Evolutionary conservation across 2,113 vertebrate species (phyloP).

Genomic region (Cololabis saira): DNA sequence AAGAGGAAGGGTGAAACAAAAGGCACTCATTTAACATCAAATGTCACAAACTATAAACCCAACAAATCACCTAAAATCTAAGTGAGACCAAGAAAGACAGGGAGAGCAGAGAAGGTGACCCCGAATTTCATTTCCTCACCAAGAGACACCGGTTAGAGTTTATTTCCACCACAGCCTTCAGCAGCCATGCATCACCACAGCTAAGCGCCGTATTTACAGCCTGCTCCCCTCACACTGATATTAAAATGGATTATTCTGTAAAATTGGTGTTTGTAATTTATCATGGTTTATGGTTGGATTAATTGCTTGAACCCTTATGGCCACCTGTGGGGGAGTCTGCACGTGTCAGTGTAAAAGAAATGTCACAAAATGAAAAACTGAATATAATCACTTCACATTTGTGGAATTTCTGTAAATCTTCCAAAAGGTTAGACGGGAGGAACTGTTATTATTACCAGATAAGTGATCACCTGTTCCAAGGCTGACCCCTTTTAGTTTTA

Average conservation of each 20-base stretch:
- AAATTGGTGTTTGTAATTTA: slow-evolving; percentile 83
- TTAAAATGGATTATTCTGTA: slow-evolving; percentile 83
- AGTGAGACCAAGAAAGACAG: slow-evolving; percentile 33
- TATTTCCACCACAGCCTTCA: slow-evolving; percentile 61
- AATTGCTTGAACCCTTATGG: slow-evolving; percentile 80
- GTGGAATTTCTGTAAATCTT: background rate
- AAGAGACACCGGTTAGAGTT: slow-evolving; percentile 51
- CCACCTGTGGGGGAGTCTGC: slow-evolving; percentile 56
- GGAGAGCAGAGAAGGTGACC: slow-evolving; percentile 57
- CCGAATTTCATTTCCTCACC: slow-evolving; percentile 44
- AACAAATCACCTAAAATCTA: slow-evolving; percentile 52
- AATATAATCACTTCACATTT: slow-evolving; percentile 7
- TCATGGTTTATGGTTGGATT: slow-evolving; percentile 76
- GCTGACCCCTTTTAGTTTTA: slow-evolving; percentile 18
- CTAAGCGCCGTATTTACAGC: slow-evolving; percentile 75
- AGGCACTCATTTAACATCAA: slow-evolving; percentile 37
- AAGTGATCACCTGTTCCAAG: slow-evolving; percentile 10
- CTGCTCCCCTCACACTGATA: slow-evolving; percentile 63
- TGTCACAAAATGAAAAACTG: slow-evolving; percentile 5
- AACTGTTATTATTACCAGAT: background rate
- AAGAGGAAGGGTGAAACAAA: slow-evolving; percentile 44
- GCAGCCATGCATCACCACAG: slow-evolving; percentile 65
- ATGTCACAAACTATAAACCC: slow-evolving; percentile 52
- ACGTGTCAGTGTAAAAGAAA: background rate
- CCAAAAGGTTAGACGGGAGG: no score